Evolutionary conservation across 2,113 vertebrate genomes (phyloP).

Genomic region (Boleophthalmus pectinirostris): DNA sequence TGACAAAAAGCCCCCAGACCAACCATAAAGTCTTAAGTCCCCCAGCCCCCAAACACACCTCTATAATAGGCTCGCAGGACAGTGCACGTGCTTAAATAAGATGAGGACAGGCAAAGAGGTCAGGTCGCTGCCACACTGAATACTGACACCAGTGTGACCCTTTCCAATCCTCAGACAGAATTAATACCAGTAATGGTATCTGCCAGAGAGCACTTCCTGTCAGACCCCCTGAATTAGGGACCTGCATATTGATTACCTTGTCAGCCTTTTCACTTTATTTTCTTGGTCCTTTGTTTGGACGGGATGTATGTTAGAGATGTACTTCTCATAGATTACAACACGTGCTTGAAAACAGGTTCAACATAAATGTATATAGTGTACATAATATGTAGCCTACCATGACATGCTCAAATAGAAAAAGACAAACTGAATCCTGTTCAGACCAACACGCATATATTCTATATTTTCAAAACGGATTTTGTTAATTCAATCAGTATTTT

Average conservation of each 20-base stretch:
- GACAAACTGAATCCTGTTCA: neutral
- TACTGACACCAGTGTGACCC: conserved; percentile 53
- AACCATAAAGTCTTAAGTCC: conserved; percentile 25
- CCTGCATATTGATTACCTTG: conserved; percentile 51
- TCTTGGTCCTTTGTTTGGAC: neutral
- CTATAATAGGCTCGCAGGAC: conserved; percentile 42
- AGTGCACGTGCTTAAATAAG: conserved; percentile 55
- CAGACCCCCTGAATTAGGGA: conserved; percentile 52
- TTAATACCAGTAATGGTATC: conserved; percentile 73
- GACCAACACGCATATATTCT: neutral
- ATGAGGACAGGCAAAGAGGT: conserved; percentile 62
- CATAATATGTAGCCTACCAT: neutral
- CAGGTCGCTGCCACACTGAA: conserved; percentile 49
- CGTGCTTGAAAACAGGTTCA: neutral
- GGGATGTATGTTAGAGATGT: neutral
- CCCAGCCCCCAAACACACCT: conserved; percentile 26
- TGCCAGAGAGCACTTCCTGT: conserved; percentile 61
- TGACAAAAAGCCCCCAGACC: conserved; percentile 26
- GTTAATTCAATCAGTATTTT: neutral
- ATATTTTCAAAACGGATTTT: neutral
- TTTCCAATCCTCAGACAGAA: conserved; percentile 49
- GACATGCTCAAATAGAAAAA: neutral
- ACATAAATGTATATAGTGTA: neutral
- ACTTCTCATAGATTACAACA: neutral
- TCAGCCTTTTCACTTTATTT: conserved; percentile 24